Evolutionary conservation across 2,797 vertebrate genomes (phyloP).

Genomic region (Threskiornis aethiopicus): DNA sequence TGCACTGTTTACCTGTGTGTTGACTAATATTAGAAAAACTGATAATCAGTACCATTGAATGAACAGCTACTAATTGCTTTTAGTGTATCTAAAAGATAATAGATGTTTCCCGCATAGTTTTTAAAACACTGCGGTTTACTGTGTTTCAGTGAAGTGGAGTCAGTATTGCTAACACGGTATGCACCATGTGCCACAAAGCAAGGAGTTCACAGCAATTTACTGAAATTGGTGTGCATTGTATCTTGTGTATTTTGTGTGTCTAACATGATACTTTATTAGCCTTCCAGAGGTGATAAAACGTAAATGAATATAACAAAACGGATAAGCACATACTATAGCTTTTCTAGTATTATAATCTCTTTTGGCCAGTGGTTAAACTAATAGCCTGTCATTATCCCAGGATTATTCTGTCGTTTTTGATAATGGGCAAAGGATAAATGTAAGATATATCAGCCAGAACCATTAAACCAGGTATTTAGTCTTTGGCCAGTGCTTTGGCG

Average conservation of each 20-base stretch:
- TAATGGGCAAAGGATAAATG: background rate
- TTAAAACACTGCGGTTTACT: background rate
- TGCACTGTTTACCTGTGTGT: background rate
- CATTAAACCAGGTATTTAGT: background rate
- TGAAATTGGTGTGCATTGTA: accelerated
- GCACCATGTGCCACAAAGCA: accelerated
- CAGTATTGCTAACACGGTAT: accelerated
- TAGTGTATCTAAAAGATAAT: background rate
- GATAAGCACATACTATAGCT: background rate
- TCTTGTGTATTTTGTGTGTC: background rate
- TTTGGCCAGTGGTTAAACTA: background rate
- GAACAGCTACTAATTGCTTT: background rate
- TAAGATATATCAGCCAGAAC: background rate
- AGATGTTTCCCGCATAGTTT: background rate
- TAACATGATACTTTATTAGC: background rate
- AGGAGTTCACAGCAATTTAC: background rate
- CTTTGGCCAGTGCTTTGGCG: background rate
- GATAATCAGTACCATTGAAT: background rate
- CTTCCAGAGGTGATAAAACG: background rate
- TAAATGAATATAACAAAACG: background rate
- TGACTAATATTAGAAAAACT: background rate
- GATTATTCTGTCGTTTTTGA: background rate
- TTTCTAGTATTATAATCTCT: background rate
- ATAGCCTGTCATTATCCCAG: background rate
- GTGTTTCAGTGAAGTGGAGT: background rate